These are phyloP conservation scores for Macrobrachium rosenbergii DNA, from an alignment of 1,140 invertebrate species.

Conservation along the genomic window DNA sequence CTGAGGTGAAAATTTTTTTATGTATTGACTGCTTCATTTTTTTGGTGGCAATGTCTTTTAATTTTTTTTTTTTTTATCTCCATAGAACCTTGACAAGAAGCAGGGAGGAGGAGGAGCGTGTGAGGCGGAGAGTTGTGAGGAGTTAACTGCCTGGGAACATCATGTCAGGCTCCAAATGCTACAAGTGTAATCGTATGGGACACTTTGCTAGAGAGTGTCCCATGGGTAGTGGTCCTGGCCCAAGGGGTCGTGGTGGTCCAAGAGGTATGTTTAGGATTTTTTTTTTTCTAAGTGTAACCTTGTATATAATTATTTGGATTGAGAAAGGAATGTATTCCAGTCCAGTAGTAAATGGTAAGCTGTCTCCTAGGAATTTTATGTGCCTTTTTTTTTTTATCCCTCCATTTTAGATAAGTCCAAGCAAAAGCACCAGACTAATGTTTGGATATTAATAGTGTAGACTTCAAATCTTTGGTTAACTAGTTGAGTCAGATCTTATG, in stretches of 20 bases:
- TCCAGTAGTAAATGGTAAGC: too few relatives aligned
- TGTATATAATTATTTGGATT: not conserved
- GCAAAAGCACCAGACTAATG: too few relatives aligned
- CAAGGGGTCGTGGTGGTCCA: constrained; percentile 58
- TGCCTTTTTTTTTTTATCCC: too few relatives aligned
- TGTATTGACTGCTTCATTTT: not conserved
- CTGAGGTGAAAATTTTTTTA: not conserved
- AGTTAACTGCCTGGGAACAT: constrained; percentile 46
- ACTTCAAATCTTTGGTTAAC: too few relatives aligned
- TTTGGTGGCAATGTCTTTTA: not conserved
- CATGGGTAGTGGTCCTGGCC: constrained; percentile 56
- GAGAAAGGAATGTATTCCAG: too few relatives aligned
- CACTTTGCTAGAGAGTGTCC: constrained; percentile 74
- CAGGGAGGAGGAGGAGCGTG: constrained; percentile 59
- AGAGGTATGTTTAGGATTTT: constrained; percentile 49
- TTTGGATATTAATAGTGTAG: too few relatives aligned
- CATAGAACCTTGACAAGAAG: constrained; percentile 32
- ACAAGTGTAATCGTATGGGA: constrained; percentile 84
- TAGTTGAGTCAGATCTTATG: too few relatives aligned
- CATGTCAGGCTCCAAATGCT: constrained; percentile 75
- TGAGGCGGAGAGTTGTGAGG: constrained; percentile 58
- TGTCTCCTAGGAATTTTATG: too few relatives aligned
- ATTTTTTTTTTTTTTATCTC: constrained; percentile 31
- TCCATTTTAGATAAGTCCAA: too few relatives aligned
- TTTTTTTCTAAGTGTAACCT: not conserved